These are phyloP conservation scores for Rotaria sp. DNA, from an alignment of 2,888 invertebrate species.

Conservation along the genomic window DNA sequence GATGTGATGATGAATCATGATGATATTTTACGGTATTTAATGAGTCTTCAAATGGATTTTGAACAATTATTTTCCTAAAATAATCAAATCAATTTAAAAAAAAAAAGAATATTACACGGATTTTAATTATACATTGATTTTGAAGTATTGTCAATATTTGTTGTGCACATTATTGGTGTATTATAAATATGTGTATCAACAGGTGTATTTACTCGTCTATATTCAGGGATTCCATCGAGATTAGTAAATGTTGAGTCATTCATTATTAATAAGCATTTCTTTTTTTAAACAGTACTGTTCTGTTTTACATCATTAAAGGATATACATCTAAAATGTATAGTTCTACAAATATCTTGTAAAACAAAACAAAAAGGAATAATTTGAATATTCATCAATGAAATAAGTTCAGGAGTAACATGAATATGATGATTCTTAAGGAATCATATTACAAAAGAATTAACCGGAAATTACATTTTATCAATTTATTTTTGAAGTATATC, in stretches of 20 bases:
- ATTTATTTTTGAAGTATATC: no score
- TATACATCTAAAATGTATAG: neutral
- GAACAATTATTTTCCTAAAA: neutral
- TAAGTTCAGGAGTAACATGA: no score
- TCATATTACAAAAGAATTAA: no score
- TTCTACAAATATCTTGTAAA: neutral
- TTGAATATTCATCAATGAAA: no score
- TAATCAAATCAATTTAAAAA: neutral
- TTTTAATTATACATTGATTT: neutral
- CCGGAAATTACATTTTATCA: no score
- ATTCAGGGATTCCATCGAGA: neutral
- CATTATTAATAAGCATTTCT: neutral
- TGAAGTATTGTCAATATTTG: neutral
- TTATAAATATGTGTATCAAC: neutral
- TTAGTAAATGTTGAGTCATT: neutral
- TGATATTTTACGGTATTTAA: neutral
- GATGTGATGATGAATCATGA: no score
- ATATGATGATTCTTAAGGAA: no score
- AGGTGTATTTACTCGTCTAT: neutral
- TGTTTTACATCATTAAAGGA: neutral
- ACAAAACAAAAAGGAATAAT: no score
- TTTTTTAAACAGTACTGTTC: neutral
- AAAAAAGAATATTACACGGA: neutral
- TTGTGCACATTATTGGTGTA: neutral
- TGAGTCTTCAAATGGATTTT: slow-evolving; percentile 9